A percentile compares a stretch with the other conserved stretches of the same genome.
These are phyloP conservation scores for Caenorhabditis parvicauda DNA, from an alignment of 2,888 invertebrate genomes.

Conservation along the genomic window DNA sequence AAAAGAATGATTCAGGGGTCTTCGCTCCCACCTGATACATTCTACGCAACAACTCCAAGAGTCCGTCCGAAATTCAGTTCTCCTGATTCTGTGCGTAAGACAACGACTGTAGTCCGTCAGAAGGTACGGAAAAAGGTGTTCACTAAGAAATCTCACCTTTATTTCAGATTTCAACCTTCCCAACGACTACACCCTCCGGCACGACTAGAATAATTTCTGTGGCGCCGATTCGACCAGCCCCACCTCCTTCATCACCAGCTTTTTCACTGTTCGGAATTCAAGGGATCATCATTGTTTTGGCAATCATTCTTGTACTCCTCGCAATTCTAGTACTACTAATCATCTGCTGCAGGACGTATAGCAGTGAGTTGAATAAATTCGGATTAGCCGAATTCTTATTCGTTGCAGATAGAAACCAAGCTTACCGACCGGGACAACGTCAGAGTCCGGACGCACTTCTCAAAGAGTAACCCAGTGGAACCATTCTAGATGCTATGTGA, in stretches of 20 bases:
- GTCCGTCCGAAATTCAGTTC: slow-evolving; percentile 20
- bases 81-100: slow-evolving; percentile 11
- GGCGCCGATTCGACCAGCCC: not conserved
- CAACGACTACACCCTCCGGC: slow-evolving; percentile 9
- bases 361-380: slow-evolving; percentile 38
- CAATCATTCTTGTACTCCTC: slow-evolving; percentile 16
- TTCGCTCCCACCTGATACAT: slow-evolving; percentile 27
- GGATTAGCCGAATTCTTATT: too few species aligned
- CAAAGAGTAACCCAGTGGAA: slow-evolving; percentile 23
- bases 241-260: not conserved
- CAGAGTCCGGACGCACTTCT: slow-evolving; percentile 29
- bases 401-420: slow-evolving; percentile 27
- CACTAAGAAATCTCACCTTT: slow-evolving; percentile 2
- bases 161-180: slow-evolving; percentile 4
- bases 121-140: not conserved
- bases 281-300: slow-evolving; percentile 21
- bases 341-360: slow-evolving; percentile 25
- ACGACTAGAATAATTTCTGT: slow-evolving; percentile 1
- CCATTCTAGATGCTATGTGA: too few species aligned
- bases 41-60: slow-evolving; percentile 31
- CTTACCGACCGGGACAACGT: slow-evolving; percentile 26
- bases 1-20: slow-evolving; percentile 23
- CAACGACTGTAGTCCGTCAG: slow-evolving; percentile 5
- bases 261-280: slow-evolving; percentile 12
- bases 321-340: slow-evolving; percentile 21